These are phyloP conservation scores for Lepas anatifera DNA, from an alignment of 2,888 invertebrate species.

Conservation along the genomic window DNA sequence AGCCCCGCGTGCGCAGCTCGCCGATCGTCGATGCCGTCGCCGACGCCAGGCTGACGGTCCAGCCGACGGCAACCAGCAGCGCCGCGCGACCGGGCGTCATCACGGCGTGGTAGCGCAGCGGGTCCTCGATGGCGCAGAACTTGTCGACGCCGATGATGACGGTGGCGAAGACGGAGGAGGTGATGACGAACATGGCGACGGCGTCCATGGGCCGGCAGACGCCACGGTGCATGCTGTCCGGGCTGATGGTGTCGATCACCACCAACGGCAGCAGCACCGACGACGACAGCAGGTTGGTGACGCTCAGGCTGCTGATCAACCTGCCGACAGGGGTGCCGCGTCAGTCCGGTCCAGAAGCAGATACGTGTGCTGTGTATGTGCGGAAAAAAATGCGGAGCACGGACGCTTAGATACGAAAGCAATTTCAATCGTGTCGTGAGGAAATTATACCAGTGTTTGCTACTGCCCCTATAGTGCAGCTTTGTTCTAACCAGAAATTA, in stretches of 20 bases:
- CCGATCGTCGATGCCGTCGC: constrained; percentile 24
- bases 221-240: constrained; percentile 31
- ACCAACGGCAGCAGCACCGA: constrained; percentile 35
- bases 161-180: constrained; percentile 49
- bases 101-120: constrained; percentile 46
- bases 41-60: constrained; percentile 31
- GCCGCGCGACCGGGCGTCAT: constrained; percentile 31
- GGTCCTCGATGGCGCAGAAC: constrained; percentile 52
- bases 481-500: no score
- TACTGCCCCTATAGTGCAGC: no score
- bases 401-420: no score
- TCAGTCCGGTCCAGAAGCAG: no score
- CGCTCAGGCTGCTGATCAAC: constrained; percentile 50
- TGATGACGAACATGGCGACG: constrained; percentile 42
- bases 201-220: constrained; percentile 48
- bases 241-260: constrained; percentile 28
- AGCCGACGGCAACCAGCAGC: constrained; percentile 30
- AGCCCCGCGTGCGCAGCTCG: constrained; percentile 6
- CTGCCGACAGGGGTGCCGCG: no score
- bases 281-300: constrained; percentile 37
- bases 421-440: no score
- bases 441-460: no score
- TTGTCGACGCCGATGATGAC: constrained; percentile 52
- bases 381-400: no score
- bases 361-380: no score